phyloP scores from a whole-genome alignment of 2,888 invertebrate species.

The Drosophila birchii region DNA sequence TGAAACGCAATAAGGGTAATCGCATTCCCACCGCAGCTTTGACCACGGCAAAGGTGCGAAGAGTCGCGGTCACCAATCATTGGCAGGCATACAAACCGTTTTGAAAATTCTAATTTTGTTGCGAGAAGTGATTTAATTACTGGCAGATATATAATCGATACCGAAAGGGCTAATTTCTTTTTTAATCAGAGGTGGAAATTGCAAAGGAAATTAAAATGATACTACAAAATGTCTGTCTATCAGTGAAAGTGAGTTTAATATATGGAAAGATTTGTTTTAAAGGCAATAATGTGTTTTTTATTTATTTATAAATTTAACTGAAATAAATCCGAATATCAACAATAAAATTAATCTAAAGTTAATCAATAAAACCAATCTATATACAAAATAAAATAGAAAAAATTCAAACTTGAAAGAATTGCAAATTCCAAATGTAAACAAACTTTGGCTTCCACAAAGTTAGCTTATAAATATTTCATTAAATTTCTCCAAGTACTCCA shows the following conservation, averaged over 20 bases:
- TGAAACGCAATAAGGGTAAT: constrained; percentile 21
- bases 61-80: constrained; percentile 11
- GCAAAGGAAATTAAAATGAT: not conserved
- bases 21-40: constrained; percentile 8
- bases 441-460: not conserved
- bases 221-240: not conserved
- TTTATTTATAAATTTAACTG: not conserved
- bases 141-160: not conserved
- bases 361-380: not conserved
- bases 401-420: not conserved
- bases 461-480: no score
- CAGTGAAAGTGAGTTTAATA: not conserved
- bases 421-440: rapidly evolving
- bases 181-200: not conserved
- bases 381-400: not conserved
- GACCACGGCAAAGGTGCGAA: constrained; percentile 26
- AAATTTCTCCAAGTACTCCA: not conserved
- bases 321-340: not conserved
- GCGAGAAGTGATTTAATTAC: constrained; percentile 4
- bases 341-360: not conserved
- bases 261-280: no score
- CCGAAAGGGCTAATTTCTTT: not conserved
- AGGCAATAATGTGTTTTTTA: no score
- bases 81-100: not conserved
- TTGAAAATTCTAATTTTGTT: constrained; percentile 11